phyloP scores from a whole-genome alignment of 2,797 vertebrate species.

The Trichosurus vulpecula region DNA sequence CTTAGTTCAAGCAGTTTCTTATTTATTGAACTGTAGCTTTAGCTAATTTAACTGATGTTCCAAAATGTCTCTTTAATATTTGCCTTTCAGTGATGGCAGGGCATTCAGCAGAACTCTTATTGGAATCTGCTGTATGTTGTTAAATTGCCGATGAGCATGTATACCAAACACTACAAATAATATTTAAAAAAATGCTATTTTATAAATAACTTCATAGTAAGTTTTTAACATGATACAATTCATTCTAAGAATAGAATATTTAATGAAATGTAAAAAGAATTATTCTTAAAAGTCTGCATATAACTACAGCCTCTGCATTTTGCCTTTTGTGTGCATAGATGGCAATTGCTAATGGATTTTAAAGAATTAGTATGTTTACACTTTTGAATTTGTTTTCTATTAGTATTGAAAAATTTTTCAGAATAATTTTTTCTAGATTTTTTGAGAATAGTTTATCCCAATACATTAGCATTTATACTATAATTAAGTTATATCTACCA shows the following conservation, averaged over 20 bases:
- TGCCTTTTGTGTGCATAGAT: constrained; percentile 79
- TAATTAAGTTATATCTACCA: constrained; percentile 86
- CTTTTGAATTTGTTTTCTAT: constrained; percentile 76
- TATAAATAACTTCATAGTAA: constrained; percentile 77
- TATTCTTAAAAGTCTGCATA: constrained; percentile 81
- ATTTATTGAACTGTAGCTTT: constrained; percentile 75
- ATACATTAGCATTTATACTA: constrained; percentile 79
- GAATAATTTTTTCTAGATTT: constrained; percentile 71
- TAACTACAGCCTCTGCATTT: constrained; percentile 79
- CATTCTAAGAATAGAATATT: constrained; percentile 74
- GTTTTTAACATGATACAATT: constrained; percentile 69
- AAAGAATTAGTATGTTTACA: constrained; percentile 82
- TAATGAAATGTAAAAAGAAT: constrained; percentile 72
- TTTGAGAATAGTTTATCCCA: constrained; percentile 75
- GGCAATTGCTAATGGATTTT: constrained; percentile 78
- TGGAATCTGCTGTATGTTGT: constrained; percentile 68
- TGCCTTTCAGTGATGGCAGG: constrained; percentile 78
- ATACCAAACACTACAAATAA: constrained; percentile 81
- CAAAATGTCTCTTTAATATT: constrained; percentile 67
- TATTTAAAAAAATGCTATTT: constrained; percentile 78
- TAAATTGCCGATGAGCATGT: constrained; percentile 77
- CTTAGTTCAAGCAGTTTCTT: constrained; percentile 75
- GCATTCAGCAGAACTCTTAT: constrained; percentile 42
- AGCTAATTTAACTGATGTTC: constrained; percentile 72
- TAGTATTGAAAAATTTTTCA: constrained; percentile 79